A percentile compares a stretch with the other conserved stretches of the same genome.
phyloP scores from a whole-genome alignment of 2,113 vertebrate species.

The Petrocephalus zakoni region DNA sequence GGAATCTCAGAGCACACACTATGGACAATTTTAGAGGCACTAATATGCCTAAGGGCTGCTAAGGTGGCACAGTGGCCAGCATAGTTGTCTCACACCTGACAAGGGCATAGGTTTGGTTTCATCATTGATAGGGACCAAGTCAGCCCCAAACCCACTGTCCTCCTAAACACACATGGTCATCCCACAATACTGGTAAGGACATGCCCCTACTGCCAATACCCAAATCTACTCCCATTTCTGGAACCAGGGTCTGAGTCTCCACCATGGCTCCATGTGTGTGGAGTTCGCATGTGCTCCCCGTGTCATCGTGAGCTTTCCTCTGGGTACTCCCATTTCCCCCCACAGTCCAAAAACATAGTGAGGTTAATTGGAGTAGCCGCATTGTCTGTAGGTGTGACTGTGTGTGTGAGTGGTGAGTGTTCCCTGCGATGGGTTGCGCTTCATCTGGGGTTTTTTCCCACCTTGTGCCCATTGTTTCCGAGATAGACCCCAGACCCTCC shows the following conservation, averaged over 20 bases:
- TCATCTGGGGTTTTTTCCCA: background rate
- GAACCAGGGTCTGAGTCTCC: background rate
- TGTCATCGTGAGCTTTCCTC: background rate
- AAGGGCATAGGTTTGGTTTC: background rate
- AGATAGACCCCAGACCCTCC: background rate
- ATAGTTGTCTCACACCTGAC: background rate
- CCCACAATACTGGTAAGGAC: background rate
- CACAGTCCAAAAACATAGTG: background rate
- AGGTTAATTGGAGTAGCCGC: background rate
- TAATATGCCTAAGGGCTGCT: background rate
- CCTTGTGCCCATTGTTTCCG: background rate
- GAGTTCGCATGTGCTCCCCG: background rate
- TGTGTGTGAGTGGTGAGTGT: background rate
- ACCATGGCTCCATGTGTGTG: background rate
- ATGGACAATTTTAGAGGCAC: background rate
- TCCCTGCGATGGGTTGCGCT: background rate
- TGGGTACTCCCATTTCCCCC: background rate
- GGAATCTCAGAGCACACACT: background rate
- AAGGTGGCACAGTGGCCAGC: background rate
- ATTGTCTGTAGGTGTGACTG: background rate
- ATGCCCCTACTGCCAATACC: background rate
- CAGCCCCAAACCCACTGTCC: background rate
- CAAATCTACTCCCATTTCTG: background rate
- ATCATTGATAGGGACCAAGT: background rate
- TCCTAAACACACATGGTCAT: background rate